These are phyloP conservation scores for Elephantulus edwardii DNA, from an alignment of 2,113 vertebrate species.

Conservation along the genomic window DNA sequence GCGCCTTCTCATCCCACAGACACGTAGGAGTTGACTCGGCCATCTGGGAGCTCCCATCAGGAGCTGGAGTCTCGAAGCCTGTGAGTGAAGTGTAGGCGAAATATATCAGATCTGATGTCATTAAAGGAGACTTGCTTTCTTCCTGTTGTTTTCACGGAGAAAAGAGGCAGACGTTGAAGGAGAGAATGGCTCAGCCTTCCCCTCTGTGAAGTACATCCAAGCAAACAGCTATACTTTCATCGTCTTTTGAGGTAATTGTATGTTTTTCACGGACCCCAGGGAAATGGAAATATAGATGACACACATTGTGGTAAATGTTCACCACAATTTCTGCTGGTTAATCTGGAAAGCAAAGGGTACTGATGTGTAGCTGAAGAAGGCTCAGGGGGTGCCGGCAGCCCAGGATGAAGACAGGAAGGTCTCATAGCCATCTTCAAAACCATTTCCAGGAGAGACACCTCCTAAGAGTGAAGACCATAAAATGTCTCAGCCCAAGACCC, in stretches of 20 bases:
- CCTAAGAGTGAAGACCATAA: background rate
- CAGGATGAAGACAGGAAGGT: rapidly evolving
- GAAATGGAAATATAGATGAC: background rate
- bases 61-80: constrained; percentile 28
- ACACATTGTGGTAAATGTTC: too few species aligned
- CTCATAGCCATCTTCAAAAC: background rate
- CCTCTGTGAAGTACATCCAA: background rate
- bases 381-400: background rate
- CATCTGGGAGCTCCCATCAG: constrained; percentile 15
- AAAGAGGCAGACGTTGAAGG: background rate
- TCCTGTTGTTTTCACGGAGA: background rate
- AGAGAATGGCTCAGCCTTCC: background rate
- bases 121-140: background rate
- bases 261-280: background rate
- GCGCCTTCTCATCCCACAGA: background rate
- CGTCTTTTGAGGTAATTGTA: background rate
- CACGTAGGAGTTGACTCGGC: background rate
- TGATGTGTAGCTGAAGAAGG: background rate
- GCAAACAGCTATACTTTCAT: background rate
- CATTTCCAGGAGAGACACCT: background rate
- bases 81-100: background rate
- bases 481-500: background rate
- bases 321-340: background rate
- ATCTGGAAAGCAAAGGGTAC: background rate
- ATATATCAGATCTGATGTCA: background rate